Conservation (phyloP, 2,888 invertebrate species). For the Scrobipalpa costella region DNA sequence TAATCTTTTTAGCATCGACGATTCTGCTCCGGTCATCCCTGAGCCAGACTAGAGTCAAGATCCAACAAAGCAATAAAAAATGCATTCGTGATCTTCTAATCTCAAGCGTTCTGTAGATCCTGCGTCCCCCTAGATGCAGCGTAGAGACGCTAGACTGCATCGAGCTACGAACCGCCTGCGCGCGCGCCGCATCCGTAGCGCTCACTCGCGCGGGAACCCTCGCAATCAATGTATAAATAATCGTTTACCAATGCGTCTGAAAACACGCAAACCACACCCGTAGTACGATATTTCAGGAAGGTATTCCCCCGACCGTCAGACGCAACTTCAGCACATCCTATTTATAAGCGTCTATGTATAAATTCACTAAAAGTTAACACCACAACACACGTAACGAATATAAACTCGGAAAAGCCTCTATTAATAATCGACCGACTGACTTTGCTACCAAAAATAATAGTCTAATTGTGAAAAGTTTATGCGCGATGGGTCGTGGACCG, state of each 20-base stretch:
- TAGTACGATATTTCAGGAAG: slow-evolving; percentile 82
- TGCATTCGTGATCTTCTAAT: no score
- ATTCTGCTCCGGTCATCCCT: background rate
- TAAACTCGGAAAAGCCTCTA: slow-evolving; percentile 82
- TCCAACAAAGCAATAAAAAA: no score
- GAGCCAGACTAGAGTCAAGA: no score
- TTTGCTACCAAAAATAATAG: slow-evolving; percentile 83
- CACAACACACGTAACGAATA: slow-evolving; percentile 82
- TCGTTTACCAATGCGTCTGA: slow-evolving; percentile 80
- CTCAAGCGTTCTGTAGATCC: background rate
- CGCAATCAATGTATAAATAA: slow-evolving; percentile 79
- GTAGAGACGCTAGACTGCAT: slow-evolving; percentile 1
- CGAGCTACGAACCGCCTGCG: slow-evolving; percentile 39
- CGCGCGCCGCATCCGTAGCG: slow-evolving; percentile 36
- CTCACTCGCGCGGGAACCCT: slow-evolving; percentile 55
- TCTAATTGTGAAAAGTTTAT: slow-evolving; percentile 83
- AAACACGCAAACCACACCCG: slow-evolving; percentile 77
- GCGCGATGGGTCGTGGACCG: slow-evolving; percentile 82
- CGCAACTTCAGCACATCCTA: slow-evolving; percentile 81
- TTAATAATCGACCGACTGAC: slow-evolving; percentile 83
- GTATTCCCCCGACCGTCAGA: slow-evolving; percentile 81
- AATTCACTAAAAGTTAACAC: slow-evolving; percentile 82
- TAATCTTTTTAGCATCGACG: background rate
- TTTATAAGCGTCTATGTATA: slow-evolving; percentile 82
- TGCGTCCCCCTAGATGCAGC: background rate